Conservation (phyloP, 2,113 vertebrate genomes). For the Platichthys stellatus region DNA sequence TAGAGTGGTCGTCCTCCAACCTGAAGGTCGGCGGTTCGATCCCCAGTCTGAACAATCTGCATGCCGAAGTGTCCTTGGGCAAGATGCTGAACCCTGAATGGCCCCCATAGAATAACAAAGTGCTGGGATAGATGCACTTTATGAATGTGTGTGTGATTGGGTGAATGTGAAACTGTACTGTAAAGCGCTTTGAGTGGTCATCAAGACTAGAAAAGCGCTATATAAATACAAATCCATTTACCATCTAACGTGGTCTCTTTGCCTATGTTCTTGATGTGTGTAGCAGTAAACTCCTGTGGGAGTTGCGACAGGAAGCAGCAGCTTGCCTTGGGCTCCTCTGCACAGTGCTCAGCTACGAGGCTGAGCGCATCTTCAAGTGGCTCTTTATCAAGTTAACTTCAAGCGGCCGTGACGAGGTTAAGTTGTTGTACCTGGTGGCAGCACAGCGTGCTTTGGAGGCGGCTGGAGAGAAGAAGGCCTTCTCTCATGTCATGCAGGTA, state of each 20-base stretch:
- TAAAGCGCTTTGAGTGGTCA: too few species aligned
- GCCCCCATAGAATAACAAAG: too few species aligned
- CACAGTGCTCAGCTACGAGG: constrained; percentile 94
- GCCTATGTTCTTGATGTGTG: neutral
- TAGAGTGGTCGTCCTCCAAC: too few species aligned
- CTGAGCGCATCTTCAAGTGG: constrained; percentile 99
- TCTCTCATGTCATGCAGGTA: constrained; percentile 98
- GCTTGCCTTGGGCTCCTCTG: constrained; percentile 95
- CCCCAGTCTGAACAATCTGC: too few species aligned
- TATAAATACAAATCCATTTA: too few species aligned
- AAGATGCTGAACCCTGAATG: too few species aligned
- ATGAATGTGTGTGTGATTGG: too few species aligned
- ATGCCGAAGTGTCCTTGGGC: too few species aligned
- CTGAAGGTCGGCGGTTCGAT: too few species aligned
- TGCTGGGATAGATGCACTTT: too few species aligned
- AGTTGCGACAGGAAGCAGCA: constrained; percentile 97
- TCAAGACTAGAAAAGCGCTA: too few species aligned
- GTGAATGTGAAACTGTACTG: too few species aligned
- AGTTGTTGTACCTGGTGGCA: constrained; percentile 94
- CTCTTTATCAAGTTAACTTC: constrained; percentile 95
- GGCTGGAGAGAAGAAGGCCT: constrained; percentile 97
- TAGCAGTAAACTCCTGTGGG: constrained; percentile 98
- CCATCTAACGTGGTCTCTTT: neutral
- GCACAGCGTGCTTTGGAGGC: constrained; percentile 94
- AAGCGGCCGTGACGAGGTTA: constrained; percentile 95